Conservation (phyloP, 2,113 vertebrate genomes). For the Andinoacara biseriatus region DNA sequence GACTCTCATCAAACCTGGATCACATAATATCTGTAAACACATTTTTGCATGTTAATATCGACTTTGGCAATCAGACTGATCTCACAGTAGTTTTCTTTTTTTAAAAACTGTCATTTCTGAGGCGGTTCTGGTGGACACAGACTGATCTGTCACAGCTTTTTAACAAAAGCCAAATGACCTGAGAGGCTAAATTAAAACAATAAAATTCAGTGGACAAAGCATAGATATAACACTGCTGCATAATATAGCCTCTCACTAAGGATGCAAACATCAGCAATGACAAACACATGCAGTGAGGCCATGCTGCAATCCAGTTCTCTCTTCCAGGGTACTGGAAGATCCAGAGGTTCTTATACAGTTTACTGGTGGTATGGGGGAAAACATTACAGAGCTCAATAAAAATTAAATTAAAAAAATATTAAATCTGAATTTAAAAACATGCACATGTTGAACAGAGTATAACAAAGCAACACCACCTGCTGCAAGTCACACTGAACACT, state of each 20-base stretch:
- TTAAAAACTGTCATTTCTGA: not conserved
- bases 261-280: not conserved
- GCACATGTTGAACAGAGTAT: not conserved
- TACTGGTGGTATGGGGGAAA: not conserved
- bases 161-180: conserved; percentile 47
- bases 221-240: not conserved
- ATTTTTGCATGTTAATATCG: not conserved
- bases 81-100: not conserved
- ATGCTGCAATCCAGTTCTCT: not conserved
- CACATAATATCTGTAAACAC: not conserved
- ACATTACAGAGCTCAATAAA: too few relatives aligned
- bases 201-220: not conserved
- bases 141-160: conserved; percentile 40
- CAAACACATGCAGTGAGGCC: not conserved
- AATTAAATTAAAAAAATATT: too few relatives aligned
- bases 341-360: not conserved
- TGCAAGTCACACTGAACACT: not conserved
- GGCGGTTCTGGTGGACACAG: not conserved
- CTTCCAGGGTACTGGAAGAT: not conserved
- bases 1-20: not conserved
- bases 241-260: not conserved
- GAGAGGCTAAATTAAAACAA: conserved; percentile 46
- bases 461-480: not conserved
- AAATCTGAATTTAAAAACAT: not conserved
- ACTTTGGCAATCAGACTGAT: not conserved